Percentiles rank a stretch among this genome's conserved stretches.
Conservation (phyloP, 2,797 vertebrate species). For the Phyllotis vaccarum region DNA sequence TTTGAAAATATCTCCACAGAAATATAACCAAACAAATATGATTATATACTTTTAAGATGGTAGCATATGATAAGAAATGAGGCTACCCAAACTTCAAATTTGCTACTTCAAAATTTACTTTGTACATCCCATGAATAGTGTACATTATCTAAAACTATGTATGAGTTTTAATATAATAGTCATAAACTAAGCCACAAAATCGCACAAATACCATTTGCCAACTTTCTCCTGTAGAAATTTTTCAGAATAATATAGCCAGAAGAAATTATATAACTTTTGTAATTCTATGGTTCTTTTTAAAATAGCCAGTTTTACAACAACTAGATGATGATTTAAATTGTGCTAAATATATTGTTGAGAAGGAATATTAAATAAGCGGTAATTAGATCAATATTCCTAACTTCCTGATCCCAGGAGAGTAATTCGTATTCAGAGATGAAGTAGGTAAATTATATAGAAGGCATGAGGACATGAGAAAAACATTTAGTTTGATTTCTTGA, state of each 20-base stretch:
- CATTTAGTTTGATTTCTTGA: background rate
- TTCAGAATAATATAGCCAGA: constrained; percentile 3
- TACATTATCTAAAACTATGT: constrained; percentile 43
- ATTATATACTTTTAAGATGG: background rate
- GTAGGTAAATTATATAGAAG: background rate
- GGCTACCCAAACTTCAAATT: background rate
- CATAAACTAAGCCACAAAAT: background rate
- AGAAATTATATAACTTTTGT: background rate
- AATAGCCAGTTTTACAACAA: background rate
- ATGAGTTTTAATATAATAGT: background rate
- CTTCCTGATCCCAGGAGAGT: background rate
- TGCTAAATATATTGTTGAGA: background rate
- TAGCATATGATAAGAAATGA: background rate
- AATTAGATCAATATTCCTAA: background rate
- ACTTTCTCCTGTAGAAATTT: background rate
- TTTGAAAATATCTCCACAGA: too few relatives aligned
- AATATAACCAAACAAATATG: constrained; percentile 4
- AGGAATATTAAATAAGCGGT: background rate
- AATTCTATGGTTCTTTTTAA: constrained; percentile 10
- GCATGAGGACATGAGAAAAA: background rate
- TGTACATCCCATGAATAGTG: background rate
- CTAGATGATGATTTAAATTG: background rate
- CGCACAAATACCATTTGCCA: background rate
- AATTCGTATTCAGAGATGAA: background rate
- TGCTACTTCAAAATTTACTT: constrained; percentile 19